These are phyloP conservation scores for Andrena fulva DNA, from an alignment of 2,888 invertebrate species.

Conservation along the genomic window DNA sequence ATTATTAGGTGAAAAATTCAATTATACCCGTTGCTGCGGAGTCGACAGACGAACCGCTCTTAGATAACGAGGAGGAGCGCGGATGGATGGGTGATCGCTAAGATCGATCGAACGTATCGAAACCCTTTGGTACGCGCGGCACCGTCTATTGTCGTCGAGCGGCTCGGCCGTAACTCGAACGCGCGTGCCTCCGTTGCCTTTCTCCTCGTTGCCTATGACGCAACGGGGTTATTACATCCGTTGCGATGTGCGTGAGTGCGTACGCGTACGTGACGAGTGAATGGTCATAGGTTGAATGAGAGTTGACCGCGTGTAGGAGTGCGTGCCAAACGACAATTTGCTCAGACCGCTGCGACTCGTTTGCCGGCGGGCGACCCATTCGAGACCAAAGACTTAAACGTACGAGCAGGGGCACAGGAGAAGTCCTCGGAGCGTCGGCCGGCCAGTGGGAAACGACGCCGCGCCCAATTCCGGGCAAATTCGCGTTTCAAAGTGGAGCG, in stretches of 20 bases:
- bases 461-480: neutral
- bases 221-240: constrained; percentile 52
- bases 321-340: constrained; percentile 82
- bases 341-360: constrained; percentile 80
- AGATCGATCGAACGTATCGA: constrained; percentile 8
- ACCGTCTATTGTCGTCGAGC: neutral
- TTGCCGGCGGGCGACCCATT: constrained; percentile 79
- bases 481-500: constrained; percentile 5
- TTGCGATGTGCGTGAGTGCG: constrained; percentile 34
- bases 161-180: neutral
- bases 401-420: constrained; percentile 75
- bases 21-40: constrained; percentile 55
- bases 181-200: constrained; percentile 1
- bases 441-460: constrained; percentile 36
- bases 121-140: neutral
- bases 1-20: constrained; percentile 62
- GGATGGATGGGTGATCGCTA: neutral
- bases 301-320: constrained; percentile 71
- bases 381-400: constrained; percentile 83
- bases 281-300: constrained; percentile 67
- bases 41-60: constrained; percentile 40
- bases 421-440: constrained; percentile 52
- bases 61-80: constrained; percentile 44
- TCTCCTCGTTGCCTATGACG: constrained; percentile 63
- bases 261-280: constrained; percentile 66